Evolutionary conservation across 2,888 invertebrate genomes (phyloP).

Genomic region (Drosophila emarginata): DNA sequence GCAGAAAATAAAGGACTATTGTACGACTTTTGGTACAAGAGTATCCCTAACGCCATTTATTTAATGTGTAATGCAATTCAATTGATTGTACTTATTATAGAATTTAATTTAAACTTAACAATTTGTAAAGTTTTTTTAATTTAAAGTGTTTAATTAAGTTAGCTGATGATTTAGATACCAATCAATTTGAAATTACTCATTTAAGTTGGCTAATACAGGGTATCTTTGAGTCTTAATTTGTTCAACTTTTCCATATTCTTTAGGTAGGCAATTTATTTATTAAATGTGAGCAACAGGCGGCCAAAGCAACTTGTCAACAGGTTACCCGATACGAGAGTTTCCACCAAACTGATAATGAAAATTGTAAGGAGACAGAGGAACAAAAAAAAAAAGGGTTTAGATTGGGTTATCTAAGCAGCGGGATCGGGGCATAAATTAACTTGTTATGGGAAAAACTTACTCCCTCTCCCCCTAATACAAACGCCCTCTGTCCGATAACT

Average conservation of each 20-base stretch:
- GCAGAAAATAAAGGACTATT: no score
- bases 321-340: slow-evolving; percentile 46
- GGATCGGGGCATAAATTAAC: slow-evolving; percentile 76
- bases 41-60: no score
- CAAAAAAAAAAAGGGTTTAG: slow-evolving; percentile 44
- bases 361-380: slow-evolving; percentile 5
- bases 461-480: no score
- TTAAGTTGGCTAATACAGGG: neutral
- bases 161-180: no score
- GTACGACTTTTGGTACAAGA: no score
- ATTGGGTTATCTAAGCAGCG: slow-evolving; percentile 56
- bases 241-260: neutral
- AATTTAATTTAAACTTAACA: no score
- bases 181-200: no score
- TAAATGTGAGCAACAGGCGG: slow-evolving; percentile 31
- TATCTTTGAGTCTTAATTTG: neutral
- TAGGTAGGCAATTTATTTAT: slow-evolving; percentile 46
- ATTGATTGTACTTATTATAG: no score
- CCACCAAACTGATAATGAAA: slow-evolving; percentile 17
- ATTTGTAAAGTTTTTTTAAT: no score
- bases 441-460: slow-evolving; percentile 68
- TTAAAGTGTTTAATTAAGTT: no score
- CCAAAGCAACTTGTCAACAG: slow-evolving; percentile 69
- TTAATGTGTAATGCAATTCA: no score
- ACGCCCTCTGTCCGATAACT: slow-evolving; percentile 35